Base-by-base conservation (phyloP, 2,113 vertebrate species). In the Empidonax alnorum region DNA sequence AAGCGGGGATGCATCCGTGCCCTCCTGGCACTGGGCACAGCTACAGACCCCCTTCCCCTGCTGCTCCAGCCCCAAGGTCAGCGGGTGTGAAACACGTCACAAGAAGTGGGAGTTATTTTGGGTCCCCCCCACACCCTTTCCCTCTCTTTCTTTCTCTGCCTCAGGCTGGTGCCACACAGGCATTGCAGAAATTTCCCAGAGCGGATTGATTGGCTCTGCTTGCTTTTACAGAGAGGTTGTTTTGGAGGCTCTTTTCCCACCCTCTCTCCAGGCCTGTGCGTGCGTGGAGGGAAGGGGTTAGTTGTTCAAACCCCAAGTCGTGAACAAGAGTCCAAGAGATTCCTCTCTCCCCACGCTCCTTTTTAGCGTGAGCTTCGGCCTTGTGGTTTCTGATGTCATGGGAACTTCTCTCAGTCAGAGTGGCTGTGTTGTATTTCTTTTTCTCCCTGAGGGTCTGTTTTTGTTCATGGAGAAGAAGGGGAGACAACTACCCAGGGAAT, bases 371-470 rank as follows among this genome's bases (percentile, higher is more conserved):
- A 69, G 50, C 76, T 92, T 89, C 74, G 7, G 87, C 58, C 66
- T 94, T 87, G 96, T 62, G 96, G 97, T 92, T 97, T 95, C 95
- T 97, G 94, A 95, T 83, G 96, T 96, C 97, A 89, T 82, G 95
- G 95, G 95, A 94, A 92, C 94, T 87, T 95, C 0, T 0, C 89
- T 90, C 80, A 65, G 83, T 87, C 87, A 73, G 89, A 90, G 94
- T 90, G 61, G 83, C 90, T 79, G 77, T 31, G 31, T 90, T 86
- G 56, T 87, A 28, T 83, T 95, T 93, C 84, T 85, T 78, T 84
- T 81, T 91, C 93, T 90, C 94, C 93, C 80, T 0, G 78, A 95
- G 89, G 94, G 93, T 92, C 92, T 88, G 83, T 37, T 87, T 97
- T 96, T 93, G 87, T 88, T 89, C 84, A 59, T 59, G 91, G 58